Evolutionary conservation across 1,140 invertebrate species (phyloP).

Genomic region (Cepaea nemoralis): DNA sequence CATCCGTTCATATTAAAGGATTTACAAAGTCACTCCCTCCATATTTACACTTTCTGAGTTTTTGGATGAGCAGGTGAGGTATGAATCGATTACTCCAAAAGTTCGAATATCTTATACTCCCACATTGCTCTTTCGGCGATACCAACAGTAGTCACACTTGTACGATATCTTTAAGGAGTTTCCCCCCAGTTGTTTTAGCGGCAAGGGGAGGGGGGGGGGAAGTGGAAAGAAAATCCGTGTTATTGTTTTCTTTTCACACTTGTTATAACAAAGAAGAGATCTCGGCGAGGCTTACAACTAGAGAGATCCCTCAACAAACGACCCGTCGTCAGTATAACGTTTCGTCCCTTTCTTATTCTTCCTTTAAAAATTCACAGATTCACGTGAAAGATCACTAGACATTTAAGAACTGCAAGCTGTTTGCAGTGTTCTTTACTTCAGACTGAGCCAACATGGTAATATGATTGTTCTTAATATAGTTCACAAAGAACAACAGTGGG

Average conservation of each 20-base stretch:
- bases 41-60: neutral
- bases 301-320: neutral
- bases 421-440: neutral
- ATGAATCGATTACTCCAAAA: neutral
- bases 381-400: neutral
- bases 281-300: neutral
- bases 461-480: neutral
- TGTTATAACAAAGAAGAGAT: neutral
- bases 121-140: neutral
- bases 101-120: neutral
- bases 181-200: neutral
- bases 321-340: neutral
- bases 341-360: neutral
- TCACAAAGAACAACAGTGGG: neutral
- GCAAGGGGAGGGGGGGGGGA: neutral
- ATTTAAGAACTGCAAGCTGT: neutral
- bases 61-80: neutral
- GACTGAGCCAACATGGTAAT: neutral
- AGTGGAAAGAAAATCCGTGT: neutral
- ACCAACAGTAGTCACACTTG: neutral
- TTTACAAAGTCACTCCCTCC: too few relatives aligned
- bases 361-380: too few relatives aligned
- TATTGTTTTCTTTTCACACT: conserved; percentile 3
- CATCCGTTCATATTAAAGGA: too few relatives aligned
- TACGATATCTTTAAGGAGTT: neutral